A percentile compares a stretch with the other conserved stretches of the same genome.
phyloP scores from a whole-genome alignment of 2,113 vertebrate genomes.

The Rhombomys opimus region DNA sequence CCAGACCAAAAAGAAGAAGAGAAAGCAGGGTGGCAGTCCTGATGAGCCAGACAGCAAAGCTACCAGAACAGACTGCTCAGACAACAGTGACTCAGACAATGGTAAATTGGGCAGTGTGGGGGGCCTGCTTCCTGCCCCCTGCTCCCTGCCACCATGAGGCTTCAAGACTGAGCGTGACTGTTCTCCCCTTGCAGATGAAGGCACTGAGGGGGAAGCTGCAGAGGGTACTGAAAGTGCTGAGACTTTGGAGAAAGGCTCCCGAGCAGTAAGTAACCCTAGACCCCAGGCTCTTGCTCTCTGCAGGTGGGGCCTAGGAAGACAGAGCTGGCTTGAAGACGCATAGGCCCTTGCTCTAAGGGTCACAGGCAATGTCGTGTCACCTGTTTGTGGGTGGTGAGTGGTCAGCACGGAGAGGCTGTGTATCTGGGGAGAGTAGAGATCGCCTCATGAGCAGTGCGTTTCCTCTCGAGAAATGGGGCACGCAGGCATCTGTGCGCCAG shows the following conservation, averaged over 20 bases:
- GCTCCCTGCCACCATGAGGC: fast-evolving
- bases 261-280: constrained; percentile 81
- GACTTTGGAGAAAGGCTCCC: constrained; percentile 80
- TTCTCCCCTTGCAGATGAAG: constrained; percentile 83
- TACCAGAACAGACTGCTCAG: constrained; percentile 84
- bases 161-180: background rate
- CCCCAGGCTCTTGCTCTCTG: background rate
- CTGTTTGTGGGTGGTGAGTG: background rate
- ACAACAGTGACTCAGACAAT: constrained; percentile 87
- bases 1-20: constrained; percentile 86
- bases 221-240: constrained; percentile 71
- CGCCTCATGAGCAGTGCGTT: background rate
- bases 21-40: constrained; percentile 82
- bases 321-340: background rate
- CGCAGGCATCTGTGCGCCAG: background rate
- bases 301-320: background rate
- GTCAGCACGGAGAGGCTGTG: background rate
- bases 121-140: no score
- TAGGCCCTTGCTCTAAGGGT: background rate
- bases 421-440: background rate
- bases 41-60: constrained; percentile 86
- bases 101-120: constrained; percentile 68
- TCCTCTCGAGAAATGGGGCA: background rate
- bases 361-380: background rate
- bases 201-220: constrained; percentile 84